Evolutionary conservation across 2,888 invertebrate species (phyloP).

Genomic region (Tyria jacobaeae): DNA sequence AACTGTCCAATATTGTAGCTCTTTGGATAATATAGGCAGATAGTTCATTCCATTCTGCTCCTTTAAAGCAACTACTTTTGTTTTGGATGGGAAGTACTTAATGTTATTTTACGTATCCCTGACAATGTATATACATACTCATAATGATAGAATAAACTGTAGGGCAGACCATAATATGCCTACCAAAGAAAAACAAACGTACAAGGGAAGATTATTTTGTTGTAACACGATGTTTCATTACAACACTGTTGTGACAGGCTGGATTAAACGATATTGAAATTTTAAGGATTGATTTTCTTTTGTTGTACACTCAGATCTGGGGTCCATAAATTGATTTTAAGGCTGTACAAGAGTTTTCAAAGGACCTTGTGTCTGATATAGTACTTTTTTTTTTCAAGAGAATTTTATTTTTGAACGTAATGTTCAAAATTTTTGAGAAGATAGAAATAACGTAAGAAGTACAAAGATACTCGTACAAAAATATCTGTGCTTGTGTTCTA

Average conservation of each 20-base stretch:
- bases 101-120: too few species aligned
- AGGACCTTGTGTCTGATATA: slow-evolving; percentile 1
- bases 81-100: too few species aligned
- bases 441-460: not conserved
- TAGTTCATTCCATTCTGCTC: too few species aligned
- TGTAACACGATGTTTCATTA: slow-evolving; percentile 34
- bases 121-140: too few species aligned
- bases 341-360: slow-evolving; percentile 3
- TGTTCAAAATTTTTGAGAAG: not conserved
- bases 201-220: not conserved
- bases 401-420: not conserved
- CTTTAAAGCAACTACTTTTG: too few species aligned
- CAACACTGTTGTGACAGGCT: slow-evolving; percentile 31
- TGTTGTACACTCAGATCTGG: slow-evolving; percentile 10
- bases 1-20: too few species aligned
- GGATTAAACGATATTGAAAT: slow-evolving; percentile 39
- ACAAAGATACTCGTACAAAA: not conserved
- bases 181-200: too few species aligned
- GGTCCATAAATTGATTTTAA: slow-evolving; percentile 9
- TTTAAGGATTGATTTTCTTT: slow-evolving; percentile 22
- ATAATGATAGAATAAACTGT: too few species aligned
- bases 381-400: not conserved
- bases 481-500: not conserved
- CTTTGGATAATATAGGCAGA: too few species aligned
- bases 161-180: too few species aligned